phyloP scores from a whole-genome alignment of 2,888 invertebrate genomes.

The Antitype chi region DNA sequence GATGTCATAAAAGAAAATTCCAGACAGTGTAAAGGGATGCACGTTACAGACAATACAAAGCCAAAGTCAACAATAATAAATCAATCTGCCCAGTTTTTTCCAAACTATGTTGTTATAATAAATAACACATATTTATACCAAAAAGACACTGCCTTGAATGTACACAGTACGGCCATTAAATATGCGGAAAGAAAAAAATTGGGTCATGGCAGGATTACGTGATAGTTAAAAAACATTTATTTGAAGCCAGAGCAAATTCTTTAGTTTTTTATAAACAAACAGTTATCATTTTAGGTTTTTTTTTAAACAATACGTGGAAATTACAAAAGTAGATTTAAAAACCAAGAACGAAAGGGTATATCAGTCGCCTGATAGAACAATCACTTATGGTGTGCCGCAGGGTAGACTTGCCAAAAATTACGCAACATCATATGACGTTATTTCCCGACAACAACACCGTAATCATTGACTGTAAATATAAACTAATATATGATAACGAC shows the following conservation, averaged over 20 bases:
- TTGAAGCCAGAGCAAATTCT: background rate
- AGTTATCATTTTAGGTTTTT: background rate
- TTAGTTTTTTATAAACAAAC: background rate
- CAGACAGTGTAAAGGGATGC: conserved; percentile 33
- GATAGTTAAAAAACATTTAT: background rate
- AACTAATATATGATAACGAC: no score
- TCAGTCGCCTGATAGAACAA: no score
- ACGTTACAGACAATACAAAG: conserved; percentile 44
- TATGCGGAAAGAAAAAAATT: background rate
- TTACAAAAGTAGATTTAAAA: no score
- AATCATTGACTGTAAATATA: no score
- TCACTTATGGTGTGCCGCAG: no score
- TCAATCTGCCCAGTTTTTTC: background rate
- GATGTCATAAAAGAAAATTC: conserved; percentile 14
- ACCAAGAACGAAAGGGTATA: no score
- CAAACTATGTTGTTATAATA: conserved; percentile 50
- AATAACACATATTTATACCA: conserved; percentile 67
- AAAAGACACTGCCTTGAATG: conserved; percentile 60
- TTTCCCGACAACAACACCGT: no score
- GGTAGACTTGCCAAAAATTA: no score
- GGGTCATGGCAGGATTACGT: background rate
- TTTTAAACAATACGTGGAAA: no score
- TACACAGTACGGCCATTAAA: conserved; percentile 53
- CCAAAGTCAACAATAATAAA: conserved; percentile 64
- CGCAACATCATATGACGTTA: no score